A percentile compares a stretch with the other conserved stretches of the same genome.
These are phyloP conservation scores for Mobula hypostoma DNA, from an alignment of 2,113 vertebrate species.

Conservation along the genomic window DNA sequence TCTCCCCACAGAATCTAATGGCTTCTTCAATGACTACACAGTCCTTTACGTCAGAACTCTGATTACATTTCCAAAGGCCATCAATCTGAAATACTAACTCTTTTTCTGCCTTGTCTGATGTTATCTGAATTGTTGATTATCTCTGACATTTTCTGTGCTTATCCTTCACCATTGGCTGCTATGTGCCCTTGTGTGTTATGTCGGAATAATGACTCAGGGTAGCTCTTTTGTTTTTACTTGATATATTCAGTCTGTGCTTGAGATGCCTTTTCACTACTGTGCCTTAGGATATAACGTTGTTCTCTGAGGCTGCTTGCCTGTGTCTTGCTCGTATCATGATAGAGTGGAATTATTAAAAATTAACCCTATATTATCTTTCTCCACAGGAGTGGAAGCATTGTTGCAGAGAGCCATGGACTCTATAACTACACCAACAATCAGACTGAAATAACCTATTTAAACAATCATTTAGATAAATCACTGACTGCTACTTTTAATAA, in stretches of 20 bases:
- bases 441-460: constrained; percentile 25
- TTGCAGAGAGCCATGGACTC: neutral
- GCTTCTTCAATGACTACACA: neutral
- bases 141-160: neutral
- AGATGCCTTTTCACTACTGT: neutral
- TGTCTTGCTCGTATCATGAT: neutral
- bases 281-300: neutral
- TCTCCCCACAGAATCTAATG: neutral
- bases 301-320: neutral
- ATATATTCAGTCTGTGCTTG: neutral
- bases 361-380: neutral
- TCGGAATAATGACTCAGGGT: neutral
- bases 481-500: neutral
- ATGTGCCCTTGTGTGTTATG: neutral
- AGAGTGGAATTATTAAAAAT: neutral
- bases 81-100: too few relatives aligned
- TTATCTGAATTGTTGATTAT: too few relatives aligned
- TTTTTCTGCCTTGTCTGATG: too few relatives aligned
- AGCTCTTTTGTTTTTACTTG: neutral
- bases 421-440: constrained; percentile 13
- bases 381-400: neutral
- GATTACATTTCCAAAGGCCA: too few relatives aligned
- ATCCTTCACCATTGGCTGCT: neutral
- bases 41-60: neutral
- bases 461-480: neutral